Base-by-base conservation (phyloP, 2,888 invertebrate genomes). In the Netelia virgata region DNA sequence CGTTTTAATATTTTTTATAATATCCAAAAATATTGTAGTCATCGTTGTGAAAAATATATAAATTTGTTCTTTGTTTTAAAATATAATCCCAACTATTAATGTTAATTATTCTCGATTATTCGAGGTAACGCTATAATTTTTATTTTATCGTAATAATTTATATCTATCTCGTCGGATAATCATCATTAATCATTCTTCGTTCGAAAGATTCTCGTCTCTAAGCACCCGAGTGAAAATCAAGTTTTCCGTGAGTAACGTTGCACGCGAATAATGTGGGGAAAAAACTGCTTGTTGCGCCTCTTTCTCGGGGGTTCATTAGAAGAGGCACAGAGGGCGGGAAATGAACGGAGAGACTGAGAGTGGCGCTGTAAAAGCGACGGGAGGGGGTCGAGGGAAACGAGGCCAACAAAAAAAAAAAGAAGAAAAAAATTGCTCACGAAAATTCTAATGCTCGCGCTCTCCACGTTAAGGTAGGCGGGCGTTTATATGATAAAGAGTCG, bases 401-500 rank as follows among this genome's bases (percentile, higher is more conserved):
- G 72, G 61, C 36, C 64, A 64, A 16, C 23, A 36, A 55, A 81
- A 41, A 70, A 78, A 83, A 77, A 82, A 64, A 16, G 16, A 36
- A 55, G 77, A 41, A 70, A 78, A 83, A 77, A 82, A 84, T 20
- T 36, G 63, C 64, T 63, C 55, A 53, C 83, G 78, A 86, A 87
- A 90, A 91, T 91, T 89, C 87, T 91, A 91, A 91, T 90, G 90
- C 89, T 88, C 82, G 70, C 53, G 78, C 69, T 72, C 66, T 70
- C 57, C 36, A 86, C 88, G 88, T 88, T 87, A 88, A 86, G 85
- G 74, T 74, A 74, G 78, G 76, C 70, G 83, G 85, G 88, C 91
- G 90, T 91, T 91, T 90, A 90, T 91, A 91, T 90, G 91, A 91
- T 91, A 91, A 91, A 91, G 90, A 90, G 90, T 86, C 87, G 79